A percentile compares a stretch with the other conserved stretches of the same genome.
phyloP scores from a whole-genome alignment of 2,113 vertebrate genomes.

The Taxidea taxus region DNA sequence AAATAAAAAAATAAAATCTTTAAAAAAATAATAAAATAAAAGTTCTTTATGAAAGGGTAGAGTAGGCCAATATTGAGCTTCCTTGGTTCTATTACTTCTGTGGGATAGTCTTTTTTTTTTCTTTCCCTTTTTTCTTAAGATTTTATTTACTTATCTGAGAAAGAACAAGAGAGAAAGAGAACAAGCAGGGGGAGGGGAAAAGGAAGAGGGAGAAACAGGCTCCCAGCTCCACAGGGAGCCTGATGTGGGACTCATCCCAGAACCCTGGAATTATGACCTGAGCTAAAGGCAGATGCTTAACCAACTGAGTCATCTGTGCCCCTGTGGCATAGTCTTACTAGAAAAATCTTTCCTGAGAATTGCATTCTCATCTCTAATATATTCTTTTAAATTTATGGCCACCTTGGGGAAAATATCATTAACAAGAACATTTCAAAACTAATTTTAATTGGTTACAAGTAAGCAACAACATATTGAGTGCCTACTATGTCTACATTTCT shows the following conservation, averaged over 20 bases:
- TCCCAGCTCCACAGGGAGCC: too few relatives aligned
- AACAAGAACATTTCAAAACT: constrained; percentile 36
- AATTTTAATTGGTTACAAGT: constrained; percentile 26
- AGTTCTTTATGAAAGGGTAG: background rate
- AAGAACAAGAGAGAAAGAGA: too few relatives aligned
- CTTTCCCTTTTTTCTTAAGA: too few relatives aligned
- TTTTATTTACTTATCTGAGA: too few relatives aligned
- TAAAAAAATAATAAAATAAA: too few relatives aligned
- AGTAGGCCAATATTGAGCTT: background rate
- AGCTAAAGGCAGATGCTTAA: background rate
- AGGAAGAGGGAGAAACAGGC: too few relatives aligned
- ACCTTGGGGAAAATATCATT: background rate
- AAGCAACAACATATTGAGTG: background rate
- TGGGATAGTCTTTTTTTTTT: background rate
- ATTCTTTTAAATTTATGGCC: background rate
- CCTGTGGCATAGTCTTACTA: background rate
- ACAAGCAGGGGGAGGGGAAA: too few relatives aligned
- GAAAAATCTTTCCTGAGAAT: constrained; percentile 25
- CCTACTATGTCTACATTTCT: background rate
- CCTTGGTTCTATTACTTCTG: background rate
- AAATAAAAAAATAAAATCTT: too few relatives aligned
- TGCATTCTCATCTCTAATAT: background rate
- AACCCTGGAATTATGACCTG: too few relatives aligned
- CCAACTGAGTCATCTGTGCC: background rate
- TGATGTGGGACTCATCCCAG: too few relatives aligned